Percentiles rank a stretch among this genome's conserved stretches.
Conservation (phyloP, 2,888 invertebrate genomes). For the Plagodis dolabraria region DNA sequence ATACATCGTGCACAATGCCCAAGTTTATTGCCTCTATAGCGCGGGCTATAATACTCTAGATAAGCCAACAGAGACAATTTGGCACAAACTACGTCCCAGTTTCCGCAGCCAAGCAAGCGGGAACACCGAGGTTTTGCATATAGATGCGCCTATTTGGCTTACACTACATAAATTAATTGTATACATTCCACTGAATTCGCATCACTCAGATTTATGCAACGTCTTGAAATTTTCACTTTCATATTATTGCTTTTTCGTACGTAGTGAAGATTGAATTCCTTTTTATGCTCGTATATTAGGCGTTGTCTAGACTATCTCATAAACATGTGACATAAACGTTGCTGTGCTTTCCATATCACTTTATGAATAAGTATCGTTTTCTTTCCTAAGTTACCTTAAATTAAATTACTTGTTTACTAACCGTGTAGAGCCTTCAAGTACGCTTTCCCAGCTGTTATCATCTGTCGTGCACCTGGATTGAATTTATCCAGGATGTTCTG, state of each 20-base stretch:
- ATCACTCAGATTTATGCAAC: conserved; percentile 59
- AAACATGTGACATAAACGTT: conserved; percentile 22
- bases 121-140: conserved; percentile 79
- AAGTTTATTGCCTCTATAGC: conserved; percentile 74
- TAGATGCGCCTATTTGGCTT: conserved; percentile 81
- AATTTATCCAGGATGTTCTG: conserved; percentile 98
- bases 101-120: conserved; percentile 75
- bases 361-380: conserved; percentile 13
- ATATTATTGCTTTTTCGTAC: conserved; percentile 30
- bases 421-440: conserved; percentile 97
- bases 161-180: conserved; percentile 80
- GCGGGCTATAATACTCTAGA: conserved; percentile 78
- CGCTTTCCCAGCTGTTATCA: conserved; percentile 97
- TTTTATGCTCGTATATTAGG: conserved; percentile 29
- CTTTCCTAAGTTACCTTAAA: background rate
- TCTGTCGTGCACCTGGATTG: conserved; percentile 96
- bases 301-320: conserved; percentile 36
- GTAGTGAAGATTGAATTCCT: conserved; percentile 32
- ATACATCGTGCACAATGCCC: conserved; percentile 70
- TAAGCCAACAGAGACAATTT: conserved; percentile 83
- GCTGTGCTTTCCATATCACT: conserved; percentile 18
- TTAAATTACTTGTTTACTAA: conserved; percentile 82
- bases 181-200: conserved; percentile 69
- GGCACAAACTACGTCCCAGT: conserved; percentile 79
- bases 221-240: conserved; percentile 47